Conservation (phyloP, 2,888 invertebrate genomes). For the Dryobotodes eremita region DNA sequence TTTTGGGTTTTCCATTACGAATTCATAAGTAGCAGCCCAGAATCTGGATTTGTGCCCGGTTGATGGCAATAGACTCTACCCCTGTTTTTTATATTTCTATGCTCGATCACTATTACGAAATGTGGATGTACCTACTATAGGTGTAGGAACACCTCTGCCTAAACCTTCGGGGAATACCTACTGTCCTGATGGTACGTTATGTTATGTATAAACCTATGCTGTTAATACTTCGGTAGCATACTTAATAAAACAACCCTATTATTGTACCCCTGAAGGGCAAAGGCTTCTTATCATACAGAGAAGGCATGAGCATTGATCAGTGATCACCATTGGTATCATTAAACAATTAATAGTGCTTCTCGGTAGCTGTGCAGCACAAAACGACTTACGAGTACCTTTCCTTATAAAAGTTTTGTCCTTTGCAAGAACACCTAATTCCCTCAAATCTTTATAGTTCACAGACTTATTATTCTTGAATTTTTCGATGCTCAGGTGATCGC, state of each 20-base stretch:
- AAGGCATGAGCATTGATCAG: background rate
- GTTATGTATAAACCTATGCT: background rate
- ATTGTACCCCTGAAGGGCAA: background rate
- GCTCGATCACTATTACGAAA: background rate
- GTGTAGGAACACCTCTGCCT: background rate
- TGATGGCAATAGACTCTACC: background rate
- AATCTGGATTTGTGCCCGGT: background rate
- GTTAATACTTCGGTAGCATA: background rate
- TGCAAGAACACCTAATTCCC: slow-evolving; percentile 21
- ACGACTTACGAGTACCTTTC: slow-evolving; percentile 63
- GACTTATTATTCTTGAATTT: slow-evolving; percentile 94
- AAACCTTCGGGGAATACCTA: background rate
- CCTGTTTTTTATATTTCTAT: too few species aligned
- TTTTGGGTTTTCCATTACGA: background rate
- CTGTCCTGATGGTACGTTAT: background rate
- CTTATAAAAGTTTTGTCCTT: slow-evolving; percentile 61
- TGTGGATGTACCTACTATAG: background rate
- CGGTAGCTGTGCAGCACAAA: background rate
- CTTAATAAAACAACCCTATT: background rate
- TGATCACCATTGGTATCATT: background rate
- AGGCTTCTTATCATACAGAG: background rate
- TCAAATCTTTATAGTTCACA: slow-evolving; percentile 60
- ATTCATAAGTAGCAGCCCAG: background rate
- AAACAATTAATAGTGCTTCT: background rate
- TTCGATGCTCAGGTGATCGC: slow-evolving; percentile 93